These are phyloP conservation scores for Latrodectus geometricus DNA, from an alignment of 1,140 invertebrate species.

Conservation along the genomic window DNA sequence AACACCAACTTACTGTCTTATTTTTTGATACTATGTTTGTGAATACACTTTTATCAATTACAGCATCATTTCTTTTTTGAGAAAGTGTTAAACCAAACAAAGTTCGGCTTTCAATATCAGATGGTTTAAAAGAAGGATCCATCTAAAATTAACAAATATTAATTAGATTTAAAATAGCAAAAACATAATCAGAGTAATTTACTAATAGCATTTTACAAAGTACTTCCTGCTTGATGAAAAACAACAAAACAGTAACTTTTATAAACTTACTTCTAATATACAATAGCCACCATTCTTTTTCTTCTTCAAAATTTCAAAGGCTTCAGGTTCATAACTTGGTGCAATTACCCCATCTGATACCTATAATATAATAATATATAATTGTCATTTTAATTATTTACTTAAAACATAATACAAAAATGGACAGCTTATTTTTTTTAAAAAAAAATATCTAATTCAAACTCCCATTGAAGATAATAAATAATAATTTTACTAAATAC, in stretches of 20 bases:
- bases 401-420: not conserved
- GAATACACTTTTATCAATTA: conserved; percentile 84
- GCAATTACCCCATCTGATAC: conserved; percentile 98
- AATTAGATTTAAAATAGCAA: not conserved
- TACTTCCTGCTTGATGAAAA: too few species aligned
- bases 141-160: conserved; percentile 75
- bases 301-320: conserved; percentile 89
- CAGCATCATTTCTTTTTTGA: conserved; percentile 90
- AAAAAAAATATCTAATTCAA: not conserved
- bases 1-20: conserved; percentile 31
- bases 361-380: too few species aligned
- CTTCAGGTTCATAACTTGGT: conserved; percentile 86
- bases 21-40: conserved; percentile 81
- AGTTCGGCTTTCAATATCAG: conserved; percentile 83
- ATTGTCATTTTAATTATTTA: not conserved
- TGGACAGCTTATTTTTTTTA: not conserved
- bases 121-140: conserved; percentile 86
- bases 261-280: conserved; percentile 78
- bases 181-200: not conserved
- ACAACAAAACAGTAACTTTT: not conserved
- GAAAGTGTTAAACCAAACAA: conserved; percentile 93
- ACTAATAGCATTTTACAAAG: too few species aligned
- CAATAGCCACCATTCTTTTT: conserved; percentile 97
- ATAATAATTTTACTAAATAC: not conserved
- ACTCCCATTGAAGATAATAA: not conserved